Evolutionary conservation across 2,797 vertebrate species (phyloP), one percentile per base, ranked within the genome.

Genomic region (Xyrichtys novacula): DNA sequence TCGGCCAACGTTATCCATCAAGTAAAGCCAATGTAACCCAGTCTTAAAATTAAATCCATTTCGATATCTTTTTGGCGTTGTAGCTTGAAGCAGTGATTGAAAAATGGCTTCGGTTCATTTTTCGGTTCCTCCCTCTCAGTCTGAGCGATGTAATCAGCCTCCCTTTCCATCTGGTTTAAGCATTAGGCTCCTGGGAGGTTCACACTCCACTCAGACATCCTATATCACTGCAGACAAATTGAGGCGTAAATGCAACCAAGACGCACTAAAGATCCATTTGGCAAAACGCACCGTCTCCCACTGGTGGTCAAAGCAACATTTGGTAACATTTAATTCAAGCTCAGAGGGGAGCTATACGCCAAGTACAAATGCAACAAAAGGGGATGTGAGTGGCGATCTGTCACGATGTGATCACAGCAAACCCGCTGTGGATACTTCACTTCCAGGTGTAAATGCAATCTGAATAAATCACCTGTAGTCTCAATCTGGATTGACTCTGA

Each of bases 381-480:
- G 54, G 26, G 11, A 52, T 0, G 17, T 34, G 38, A 48, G 59
- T 32, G 52, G 53, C 64, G 71, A 53, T 65, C 19, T 54, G 60
- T 50, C 46, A 56, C 59, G 25, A 60, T 31, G 54, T n/a, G 15
- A 17, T 72, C 68, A 74, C 59, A 71, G 68, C 8, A 0, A 42
- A 53, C 66, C n/a, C n/a, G 32, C 47, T n/a, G 39, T 65, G 71
- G 53, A 74, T 52, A 26, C 39, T 58, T 68, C 20, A 20, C 49
- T 49, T 55, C 71, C 83, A 83, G 75, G 60, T 80, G 69, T 69
- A 58, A 77, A 80, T 77, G 48, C 61, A 71, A 78, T 74, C 71
- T 66, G 44, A 56, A 66, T 81, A 62, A 78, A 78, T 83, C 56
- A 55, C 1, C 2, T 66, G 22, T 2, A 60, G 65, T 64, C 74